Percentiles rank a stretch among this genome's conserved stretches.
phyloP scores from a whole-genome alignment of 2,113 vertebrate genomes.

The Salvelinus fontinalis region DNA sequence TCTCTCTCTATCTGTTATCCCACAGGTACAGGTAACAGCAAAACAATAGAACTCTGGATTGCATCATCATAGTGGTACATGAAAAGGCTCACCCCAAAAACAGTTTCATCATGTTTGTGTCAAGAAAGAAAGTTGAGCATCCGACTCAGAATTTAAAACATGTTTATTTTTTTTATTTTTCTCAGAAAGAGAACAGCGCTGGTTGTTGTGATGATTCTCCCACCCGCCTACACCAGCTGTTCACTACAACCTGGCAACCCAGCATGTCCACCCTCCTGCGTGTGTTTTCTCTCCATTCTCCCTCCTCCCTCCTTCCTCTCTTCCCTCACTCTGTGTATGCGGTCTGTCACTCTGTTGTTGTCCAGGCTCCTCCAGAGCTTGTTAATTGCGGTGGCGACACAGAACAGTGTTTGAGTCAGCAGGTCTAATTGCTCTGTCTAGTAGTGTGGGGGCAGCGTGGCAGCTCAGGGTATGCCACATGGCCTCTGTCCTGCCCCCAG shows the following conservation, averaged over 20 bases:
- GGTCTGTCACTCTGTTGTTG: conserved; percentile 49
- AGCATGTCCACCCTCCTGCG: conserved; percentile 3
- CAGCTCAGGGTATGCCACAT: conserved; percentile 21
- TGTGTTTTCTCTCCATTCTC: background rate
- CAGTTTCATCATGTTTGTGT: background rate
- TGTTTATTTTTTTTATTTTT: background rate
- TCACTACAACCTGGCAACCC: conserved; percentile 31
- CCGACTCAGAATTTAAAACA: background rate
- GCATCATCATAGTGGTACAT: conserved; percentile 16
- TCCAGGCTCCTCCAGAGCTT: conserved; percentile 52
- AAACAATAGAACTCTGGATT: conserved; percentile 15
- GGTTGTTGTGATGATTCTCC: background rate
- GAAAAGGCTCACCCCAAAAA: background rate
- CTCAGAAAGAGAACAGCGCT: conserved; percentile 10
- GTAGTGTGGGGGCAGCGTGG: conserved; percentile 29
- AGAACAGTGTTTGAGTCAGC: conserved; percentile 56
- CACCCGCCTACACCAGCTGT: conserved; percentile 7
- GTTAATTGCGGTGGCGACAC: conserved; percentile 62
- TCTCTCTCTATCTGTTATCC: conserved; percentile 23
- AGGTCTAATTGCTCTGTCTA: conserved; percentile 57
- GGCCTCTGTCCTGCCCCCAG: conserved; percentile 51
- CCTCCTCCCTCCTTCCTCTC: conserved; percentile 29
- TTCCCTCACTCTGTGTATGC: conserved; percentile 59
- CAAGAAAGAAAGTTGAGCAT: conserved; percentile 5
- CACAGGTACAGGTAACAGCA: conserved; percentile 11